Base-by-base conservation (phyloP, 2,888 invertebrate species). In the Ochropacha duplaris region DNA sequence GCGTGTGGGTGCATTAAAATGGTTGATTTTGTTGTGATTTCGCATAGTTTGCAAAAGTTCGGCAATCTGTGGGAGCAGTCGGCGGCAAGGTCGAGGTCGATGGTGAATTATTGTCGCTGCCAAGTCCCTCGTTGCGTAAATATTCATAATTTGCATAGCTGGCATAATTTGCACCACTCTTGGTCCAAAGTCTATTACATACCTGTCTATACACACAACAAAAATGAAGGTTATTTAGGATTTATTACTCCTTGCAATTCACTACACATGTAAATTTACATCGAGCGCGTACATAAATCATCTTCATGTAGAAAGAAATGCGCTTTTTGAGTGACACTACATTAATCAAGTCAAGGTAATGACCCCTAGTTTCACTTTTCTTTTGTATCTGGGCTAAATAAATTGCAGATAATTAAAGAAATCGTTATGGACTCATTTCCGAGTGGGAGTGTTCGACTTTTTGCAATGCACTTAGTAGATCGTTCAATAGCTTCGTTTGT, bases 1-100 rank as follows among this genome's bases (percentile, higher is more conserved):
- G 72, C 76, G 85, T 83, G 86, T 87, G 86, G 88, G 87, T 83
- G 85, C 79, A 68, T 68, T 69, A 69, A 74, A 79, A 81, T 74
- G 74, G 78, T 72, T 72, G 75, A 76, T 71, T 81, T 81, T 79
- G 77, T 75, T 72, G 76, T 74, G 67, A 76, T 82, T 86, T 86
- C 78, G 79, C 78, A 75, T 71, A 72, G 63, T 83, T 79, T 83
- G 80, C 80, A 81, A 70, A 70, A 74, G 73, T 87, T 84, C 80
- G 66, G 72, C 64, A 83, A 81, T 82, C 78, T 75, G 84, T 83
- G 78, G 85, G 83, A 83, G 87, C 82, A 81, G 73, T 78, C 74
- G 67, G 78, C 77, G 71, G 83, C 88, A 90, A 90, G 90, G 89
- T 87, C 87, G 84, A 88, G 90, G 90, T 76, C 79, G 74, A 44